Evolutionary conservation across 2,113 vertebrate species (phyloP).

Genomic region (Epinephelus lanceolatus): DNA sequence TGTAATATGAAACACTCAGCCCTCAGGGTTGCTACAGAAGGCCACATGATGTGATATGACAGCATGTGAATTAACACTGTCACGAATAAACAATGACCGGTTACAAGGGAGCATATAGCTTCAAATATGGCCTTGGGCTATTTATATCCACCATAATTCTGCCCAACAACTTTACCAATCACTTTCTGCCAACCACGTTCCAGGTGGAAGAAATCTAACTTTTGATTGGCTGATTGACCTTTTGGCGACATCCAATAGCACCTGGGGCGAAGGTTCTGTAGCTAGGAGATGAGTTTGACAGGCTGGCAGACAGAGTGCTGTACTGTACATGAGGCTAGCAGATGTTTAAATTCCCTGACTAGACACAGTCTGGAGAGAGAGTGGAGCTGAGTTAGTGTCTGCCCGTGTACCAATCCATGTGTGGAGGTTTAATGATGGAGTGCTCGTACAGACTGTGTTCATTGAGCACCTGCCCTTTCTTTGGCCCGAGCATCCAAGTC

Average conservation of each 20-base stretch:
- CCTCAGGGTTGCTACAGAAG: neutral
- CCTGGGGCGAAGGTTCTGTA: constrained; percentile 49
- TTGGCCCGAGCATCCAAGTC: constrained; percentile 24
- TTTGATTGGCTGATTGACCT: constrained; percentile 69
- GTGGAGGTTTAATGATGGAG: constrained; percentile 65
- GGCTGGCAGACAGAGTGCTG: constrained; percentile 44
- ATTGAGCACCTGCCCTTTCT: constrained; percentile 43
- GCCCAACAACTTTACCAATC: constrained; percentile 59
- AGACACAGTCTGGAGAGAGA: constrained; percentile 53
- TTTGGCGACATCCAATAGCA: constrained; percentile 64
- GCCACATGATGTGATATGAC: neutral
- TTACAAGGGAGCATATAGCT: constrained; percentile 25
- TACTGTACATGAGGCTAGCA: constrained; percentile 60
- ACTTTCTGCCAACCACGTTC: constrained; percentile 52
- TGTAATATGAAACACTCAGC: constrained; percentile 17
- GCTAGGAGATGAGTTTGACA: constrained; percentile 52
- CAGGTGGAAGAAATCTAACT: constrained; percentile 44
- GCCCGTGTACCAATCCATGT: constrained; percentile 53
- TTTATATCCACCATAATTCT: constrained; percentile 58
- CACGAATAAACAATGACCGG: constrained; percentile 23
- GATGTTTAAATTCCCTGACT: constrained; percentile 71
- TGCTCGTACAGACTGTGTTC: constrained; percentile 37
- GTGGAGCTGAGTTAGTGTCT: constrained; percentile 35
- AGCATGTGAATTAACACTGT: constrained; percentile 15
- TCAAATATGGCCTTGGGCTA: constrained; percentile 33